These are phyloP conservation scores for Ceratosolen solmsi DNA, from an alignment of 1,140 invertebrate genomes.

Conservation along the genomic window DNA sequence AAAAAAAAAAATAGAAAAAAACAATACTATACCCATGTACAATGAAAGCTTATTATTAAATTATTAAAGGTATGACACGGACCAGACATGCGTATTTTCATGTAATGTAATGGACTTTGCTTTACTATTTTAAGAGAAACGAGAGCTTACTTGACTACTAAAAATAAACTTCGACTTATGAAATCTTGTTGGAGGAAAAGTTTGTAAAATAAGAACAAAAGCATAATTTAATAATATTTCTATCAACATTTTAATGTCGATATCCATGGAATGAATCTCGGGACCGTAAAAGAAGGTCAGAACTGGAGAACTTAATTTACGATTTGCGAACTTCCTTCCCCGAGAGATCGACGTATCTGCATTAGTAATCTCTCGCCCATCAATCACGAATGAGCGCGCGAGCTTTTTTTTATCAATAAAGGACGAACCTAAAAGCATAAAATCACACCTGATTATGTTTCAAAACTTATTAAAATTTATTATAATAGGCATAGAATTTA, in stretches of 20 bases:
- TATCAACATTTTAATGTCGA: slow-evolving; percentile 13
- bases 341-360: slow-evolving; percentile 46
- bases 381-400: slow-evolving; percentile 34
- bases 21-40: too few species aligned
- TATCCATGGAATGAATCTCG: slow-evolving; percentile 6
- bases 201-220: too few species aligned
- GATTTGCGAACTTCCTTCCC: slow-evolving; percentile 36
- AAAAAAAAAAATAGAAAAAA: too few species aligned
- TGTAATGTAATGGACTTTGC: too few species aligned
- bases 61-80: too few species aligned
- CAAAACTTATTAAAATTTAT: slow-evolving; percentile 19
- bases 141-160: too few species aligned
- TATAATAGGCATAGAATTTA: too few species aligned
- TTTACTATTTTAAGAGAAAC: too few species aligned
- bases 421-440: background rate
- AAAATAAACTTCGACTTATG: too few species aligned
- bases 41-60: too few species aligned
- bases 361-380: slow-evolving; percentile 43
- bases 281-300: background rate
- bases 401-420: slow-evolving; percentile 13
- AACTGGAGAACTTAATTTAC: slow-evolving; percentile 43
- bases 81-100: too few species aligned
- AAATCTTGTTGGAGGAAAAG: too few species aligned
- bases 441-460: background rate
- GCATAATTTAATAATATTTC: background rate